A percentile compares a stretch with the other conserved stretches of the same genome.
These are phyloP conservation scores for Ardeotis arabs DNA, from an alignment of 2,113 vertebrate species.

Conservation along the genomic window DNA sequence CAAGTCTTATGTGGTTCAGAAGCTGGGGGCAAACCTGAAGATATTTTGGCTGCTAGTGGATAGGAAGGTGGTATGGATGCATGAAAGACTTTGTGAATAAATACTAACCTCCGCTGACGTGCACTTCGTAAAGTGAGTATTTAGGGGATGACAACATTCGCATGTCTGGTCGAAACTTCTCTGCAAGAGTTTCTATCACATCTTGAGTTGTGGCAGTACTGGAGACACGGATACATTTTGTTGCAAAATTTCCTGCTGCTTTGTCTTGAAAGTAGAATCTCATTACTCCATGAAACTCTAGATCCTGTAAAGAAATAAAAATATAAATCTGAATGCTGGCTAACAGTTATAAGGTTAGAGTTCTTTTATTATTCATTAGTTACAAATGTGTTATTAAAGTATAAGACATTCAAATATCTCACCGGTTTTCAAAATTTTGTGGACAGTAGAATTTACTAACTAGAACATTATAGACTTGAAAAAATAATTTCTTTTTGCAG, in stretches of 20 bases:
- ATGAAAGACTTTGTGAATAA: neutral
- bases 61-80: neutral
- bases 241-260: conserved; percentile 97
- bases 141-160: conserved; percentile 97
- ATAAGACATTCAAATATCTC: neutral
- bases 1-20: neutral
- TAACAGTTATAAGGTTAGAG: neutral
- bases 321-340: neutral
- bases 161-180: conserved; percentile 99
- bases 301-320: conserved; percentile 80
- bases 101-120: conserved; percentile 96
- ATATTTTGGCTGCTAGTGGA: neutral
- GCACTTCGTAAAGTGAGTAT: conserved; percentile 97
- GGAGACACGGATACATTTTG: conserved; percentile 96
- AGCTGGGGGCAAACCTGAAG: neutral
- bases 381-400: neutral
- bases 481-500: neutral
- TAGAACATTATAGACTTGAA: neutral
- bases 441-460: neutral
- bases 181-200: conserved; percentile 95
- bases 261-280: conserved; percentile 99
- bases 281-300: conserved; percentile 99
- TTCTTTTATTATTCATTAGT: neutral
- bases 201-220: conserved; percentile 98
- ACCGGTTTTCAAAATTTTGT: neutral